Evolutionary conservation across 2,113 vertebrate genomes (phyloP), one percentile per base, ranked within the genome.

Genomic region (Suncus etruscus): DNA sequence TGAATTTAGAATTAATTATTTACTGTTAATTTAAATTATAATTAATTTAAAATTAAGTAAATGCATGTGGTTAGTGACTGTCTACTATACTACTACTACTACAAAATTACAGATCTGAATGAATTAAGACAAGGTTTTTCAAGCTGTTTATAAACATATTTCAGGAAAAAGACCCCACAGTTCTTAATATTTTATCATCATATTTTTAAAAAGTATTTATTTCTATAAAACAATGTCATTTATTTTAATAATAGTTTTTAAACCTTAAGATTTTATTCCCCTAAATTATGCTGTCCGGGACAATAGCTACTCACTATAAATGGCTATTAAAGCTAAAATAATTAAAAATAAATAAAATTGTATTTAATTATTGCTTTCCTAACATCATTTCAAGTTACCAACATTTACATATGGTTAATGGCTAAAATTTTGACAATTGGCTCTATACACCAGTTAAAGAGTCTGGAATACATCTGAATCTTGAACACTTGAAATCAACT

Each of bases 151-250:
- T 27, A 66, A 83, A 50, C 0, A 11, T 70, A 63, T 45, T 61
- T 6, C 39, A 29, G 15, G n/a, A 31, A 8, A 54, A 24, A 70
- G 3, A 72, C 15, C 12, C 27, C 8, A 20, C 0, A 45, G 22
- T 79, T 80, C 79, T 69, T 29, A 94, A 75, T 25, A 63, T 70
- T 58, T 51, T 58, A 66, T 93, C 45, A 74, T 79, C 14, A 18
- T 8, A 11, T 3, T 87, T 82, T 61, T 25, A n/a, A 51, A 68
- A 74, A 74, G 6, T 66, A 20, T 78, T 72, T 47, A 25, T 20
- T 80, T 68, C 10, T 12, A 27, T 61, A 63, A 84, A 73, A 88
- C 20, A 73, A 80, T 11, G 3, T 80, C 3, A 18, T n/a, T 48
- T 91, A 58, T 84, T 83, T 87, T 73, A 39, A 27, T 29, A 39